These are phyloP conservation scores for Zaprionus bogoriensis DNA, from an alignment of 2,888 invertebrate species.

Conservation along the genomic window DNA sequence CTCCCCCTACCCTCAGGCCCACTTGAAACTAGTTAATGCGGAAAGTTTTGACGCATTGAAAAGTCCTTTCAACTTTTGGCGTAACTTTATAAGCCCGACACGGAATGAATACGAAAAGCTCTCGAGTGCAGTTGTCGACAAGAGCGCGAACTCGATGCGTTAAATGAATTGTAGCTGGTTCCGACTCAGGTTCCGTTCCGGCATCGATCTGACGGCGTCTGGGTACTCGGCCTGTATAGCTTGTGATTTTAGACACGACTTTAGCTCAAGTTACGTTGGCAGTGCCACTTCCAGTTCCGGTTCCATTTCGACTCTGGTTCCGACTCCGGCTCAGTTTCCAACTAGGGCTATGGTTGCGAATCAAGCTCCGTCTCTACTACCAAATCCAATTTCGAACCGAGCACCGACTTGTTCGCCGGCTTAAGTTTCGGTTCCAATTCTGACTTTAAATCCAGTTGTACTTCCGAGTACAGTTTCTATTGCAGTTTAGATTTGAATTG, in stretches of 20 bases:
- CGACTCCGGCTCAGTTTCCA: neutral
- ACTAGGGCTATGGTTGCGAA: neutral
- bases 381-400: neutral
- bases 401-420: too few species aligned
- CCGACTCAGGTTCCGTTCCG: neutral
- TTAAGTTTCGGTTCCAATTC: neutral
- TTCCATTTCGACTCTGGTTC: too few species aligned
- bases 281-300: too few species aligned
- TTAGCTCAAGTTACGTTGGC: neutral
- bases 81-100: constrained; percentile 26
- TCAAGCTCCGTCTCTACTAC: neutral
- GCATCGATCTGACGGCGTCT: neutral
- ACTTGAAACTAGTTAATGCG: constrained; percentile 29
- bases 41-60: constrained; percentile 46
- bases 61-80: constrained; percentile 26
- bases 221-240: neutral
- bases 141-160: neutral
- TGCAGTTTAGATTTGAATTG: neutral
- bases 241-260: neutral
- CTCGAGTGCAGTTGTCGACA: constrained; percentile 15
- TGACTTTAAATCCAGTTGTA: neutral
- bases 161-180: neutral
- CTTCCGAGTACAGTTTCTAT: neutral
- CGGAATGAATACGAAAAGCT: constrained; percentile 28
- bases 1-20: too few species aligned